These are phyloP conservation scores for Pyrgilauda ruficollis DNA, from an alignment of 2,113 vertebrate species.

Conservation along the genomic window DNA sequence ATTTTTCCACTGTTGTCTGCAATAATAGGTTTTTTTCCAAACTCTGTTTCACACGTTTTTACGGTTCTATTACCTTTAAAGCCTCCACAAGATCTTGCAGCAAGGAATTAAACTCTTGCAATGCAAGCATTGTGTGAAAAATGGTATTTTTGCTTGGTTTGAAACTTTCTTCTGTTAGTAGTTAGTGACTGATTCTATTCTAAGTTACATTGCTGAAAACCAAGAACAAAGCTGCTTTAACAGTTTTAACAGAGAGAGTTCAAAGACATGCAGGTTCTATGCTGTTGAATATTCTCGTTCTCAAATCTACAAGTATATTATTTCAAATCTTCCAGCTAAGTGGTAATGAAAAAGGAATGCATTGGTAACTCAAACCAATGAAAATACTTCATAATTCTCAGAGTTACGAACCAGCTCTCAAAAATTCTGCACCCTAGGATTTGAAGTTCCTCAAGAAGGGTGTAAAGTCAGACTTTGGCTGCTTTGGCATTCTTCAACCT, in stretches of 20 bases:
- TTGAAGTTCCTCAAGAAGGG: not conserved
- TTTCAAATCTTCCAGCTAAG: not conserved
- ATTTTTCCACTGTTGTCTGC: not conserved
- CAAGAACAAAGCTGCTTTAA: not conserved
- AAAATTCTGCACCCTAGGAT: not conserved
- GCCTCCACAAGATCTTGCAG: not conserved
- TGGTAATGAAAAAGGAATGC: not conserved
- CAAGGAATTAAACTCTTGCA: not conserved
- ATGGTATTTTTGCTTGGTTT: accelerated
- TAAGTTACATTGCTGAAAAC: not conserved
- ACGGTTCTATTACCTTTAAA: not conserved
- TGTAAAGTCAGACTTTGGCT: not conserved
- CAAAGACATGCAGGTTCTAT: not conserved
- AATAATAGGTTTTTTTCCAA: not conserved
- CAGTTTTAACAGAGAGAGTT: not conserved
- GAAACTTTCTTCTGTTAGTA: not conserved
- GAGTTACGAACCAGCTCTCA: not conserved
- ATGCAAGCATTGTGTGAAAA: not conserved
- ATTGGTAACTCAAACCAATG: not conserved
- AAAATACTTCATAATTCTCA: not conserved
- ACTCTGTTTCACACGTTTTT: not conserved
- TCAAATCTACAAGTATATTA: not conserved
- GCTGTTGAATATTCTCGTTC: not conserved
- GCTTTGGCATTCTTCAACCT: not conserved
- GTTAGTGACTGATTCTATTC: not conserved